Base-by-base conservation (phyloP, 1,140 invertebrate genomes). In the Ruditapes philippinarum region DNA sequence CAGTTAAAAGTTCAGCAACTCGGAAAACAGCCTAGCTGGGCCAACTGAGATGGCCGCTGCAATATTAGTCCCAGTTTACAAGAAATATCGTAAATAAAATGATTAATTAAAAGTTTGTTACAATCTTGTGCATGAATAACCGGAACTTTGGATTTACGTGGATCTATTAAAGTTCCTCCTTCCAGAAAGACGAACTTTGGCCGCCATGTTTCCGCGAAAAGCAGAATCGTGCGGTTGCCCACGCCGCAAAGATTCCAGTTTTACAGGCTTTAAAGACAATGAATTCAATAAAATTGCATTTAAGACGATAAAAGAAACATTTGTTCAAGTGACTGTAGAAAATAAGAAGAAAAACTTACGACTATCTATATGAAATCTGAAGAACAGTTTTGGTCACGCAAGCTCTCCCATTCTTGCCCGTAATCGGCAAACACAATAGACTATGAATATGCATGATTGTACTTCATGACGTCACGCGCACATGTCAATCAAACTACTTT, bases 371-470 rank as follows among this genome's bases (percentile, higher is more conserved):
- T 14, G 17, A 65, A 81, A 22, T 51, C n/a, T 31, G 38, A 31
- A 65, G 40, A 57, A 70, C 5, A 49, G 38, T 84, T 84, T 40
- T 73, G 62, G 65, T 51, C 60, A 68, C 81, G 65, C 60, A 81
- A 62, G 45, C 74, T 51, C 49, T 78, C 57, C 31, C 54, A 19
- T 22, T 62, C 54, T 54, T 70, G 36, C 19, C 73, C 49, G 54
- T 86, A 86, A 74, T 68, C 51, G 42, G 73, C 85, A 65, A 81
- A 81, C 49, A 81, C 79, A 81, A 81, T 40, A 62, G 54, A 36
- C 36, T 22, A 62, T 81, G 79, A 81, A 81, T 81, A 81, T 81
- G 54, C 79, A 81, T 42, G 31, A 65, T 65, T 40, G 7, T 62
- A 54, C 9, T 31, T 3, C 25, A 45, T 70, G 42, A 88, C 60